A percentile compares a stretch with the other conserved stretches of the same genome.
phyloP scores from a whole-genome alignment of 2,888 invertebrate species.

The Drosophila antonietae region DNA sequence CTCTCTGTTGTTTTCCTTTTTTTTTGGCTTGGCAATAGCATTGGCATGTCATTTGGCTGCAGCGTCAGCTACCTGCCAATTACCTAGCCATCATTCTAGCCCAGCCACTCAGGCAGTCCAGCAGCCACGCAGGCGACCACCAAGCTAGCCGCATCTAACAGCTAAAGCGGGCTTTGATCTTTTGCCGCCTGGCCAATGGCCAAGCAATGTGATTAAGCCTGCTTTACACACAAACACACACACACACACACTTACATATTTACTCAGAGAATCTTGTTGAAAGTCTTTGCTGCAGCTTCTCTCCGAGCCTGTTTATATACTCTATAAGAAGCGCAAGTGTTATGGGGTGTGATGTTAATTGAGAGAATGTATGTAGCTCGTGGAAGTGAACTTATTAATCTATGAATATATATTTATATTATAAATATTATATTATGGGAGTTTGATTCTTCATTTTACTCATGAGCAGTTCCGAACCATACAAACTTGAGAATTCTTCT shows the following conservation, averaged over 20 bases:
- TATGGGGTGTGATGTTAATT: not conserved
- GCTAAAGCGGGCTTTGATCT: conserved; percentile 73
- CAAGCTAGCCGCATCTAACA: conserved; percentile 77
- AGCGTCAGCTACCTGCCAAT: conserved; percentile 74
- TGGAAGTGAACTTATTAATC: not conserved
- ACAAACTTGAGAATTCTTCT: no score
- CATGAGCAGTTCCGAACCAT: not conserved
- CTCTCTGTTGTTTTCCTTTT: conserved; percentile 12
- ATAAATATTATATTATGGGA: not conserved
- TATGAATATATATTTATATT: not conserved
- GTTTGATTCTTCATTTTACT: no score
- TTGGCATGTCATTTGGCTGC: conserved; percentile 75
- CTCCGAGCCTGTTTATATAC: conserved; percentile 49
- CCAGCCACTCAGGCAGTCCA: conserved; percentile 20
- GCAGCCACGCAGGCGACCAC: conserved; percentile 59
- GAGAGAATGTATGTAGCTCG: no score
- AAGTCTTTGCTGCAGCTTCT: conserved; percentile 27
- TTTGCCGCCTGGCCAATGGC: conserved; percentile 80
- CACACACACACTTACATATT: not conserved
- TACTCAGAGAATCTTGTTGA: conserved; percentile 22
- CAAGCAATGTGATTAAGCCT: conserved; percentile 82
- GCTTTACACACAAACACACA: conserved; percentile 58
- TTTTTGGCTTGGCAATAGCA: conserved; percentile 34
- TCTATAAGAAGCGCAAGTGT: not conserved
- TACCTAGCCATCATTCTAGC: conserved; percentile 73